Evolutionary conservation across 37 sponge, comb jelly and placozoan genomes (phyloP).

Genomic region (Lycopodina hypogea): DNA sequence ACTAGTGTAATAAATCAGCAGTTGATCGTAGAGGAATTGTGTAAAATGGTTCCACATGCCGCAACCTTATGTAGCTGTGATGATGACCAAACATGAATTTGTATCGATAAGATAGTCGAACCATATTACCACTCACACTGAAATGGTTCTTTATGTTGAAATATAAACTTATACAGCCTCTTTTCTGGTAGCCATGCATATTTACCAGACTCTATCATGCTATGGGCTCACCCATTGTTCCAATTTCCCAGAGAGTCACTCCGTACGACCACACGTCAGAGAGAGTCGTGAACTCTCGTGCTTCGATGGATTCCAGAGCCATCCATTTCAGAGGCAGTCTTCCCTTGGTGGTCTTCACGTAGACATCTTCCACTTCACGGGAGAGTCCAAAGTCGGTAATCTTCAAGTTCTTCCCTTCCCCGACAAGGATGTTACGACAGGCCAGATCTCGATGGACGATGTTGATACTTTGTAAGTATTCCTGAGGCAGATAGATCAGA

Average conservation of each 20-base stretch:
- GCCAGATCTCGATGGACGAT: conserved; percentile 81
- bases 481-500: conserved; percentile 12
- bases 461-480: conserved; percentile 47
- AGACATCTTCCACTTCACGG: conserved; percentile 49
- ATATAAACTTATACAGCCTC: too few relatives aligned
- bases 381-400: conserved; percentile 78
- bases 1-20: too few relatives aligned
- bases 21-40: too few relatives aligned
- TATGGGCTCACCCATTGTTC: conserved; percentile 49
- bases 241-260: conserved; percentile 71
- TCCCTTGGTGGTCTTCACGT: conserved; percentile 58
- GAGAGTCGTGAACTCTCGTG: conserved; percentile 49
- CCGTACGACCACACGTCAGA: conserved; percentile 83
- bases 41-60: too few relatives aligned
- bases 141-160: too few relatives aligned
- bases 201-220: too few relatives aligned
- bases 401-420: conserved; percentile 63
- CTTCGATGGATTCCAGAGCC: conserved; percentile 68
- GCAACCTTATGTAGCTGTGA: too few relatives aligned
- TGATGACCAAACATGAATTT: too few relatives aligned
- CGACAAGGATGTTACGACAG: conserved; percentile 74
- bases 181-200: too few relatives aligned
- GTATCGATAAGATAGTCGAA: too few relatives aligned
- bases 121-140: too few relatives aligned
- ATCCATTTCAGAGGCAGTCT: conserved; percentile 68